Evolutionary conservation across 1,140 invertebrate species (phyloP).

Genomic region (Drosophila santomea): DNA sequence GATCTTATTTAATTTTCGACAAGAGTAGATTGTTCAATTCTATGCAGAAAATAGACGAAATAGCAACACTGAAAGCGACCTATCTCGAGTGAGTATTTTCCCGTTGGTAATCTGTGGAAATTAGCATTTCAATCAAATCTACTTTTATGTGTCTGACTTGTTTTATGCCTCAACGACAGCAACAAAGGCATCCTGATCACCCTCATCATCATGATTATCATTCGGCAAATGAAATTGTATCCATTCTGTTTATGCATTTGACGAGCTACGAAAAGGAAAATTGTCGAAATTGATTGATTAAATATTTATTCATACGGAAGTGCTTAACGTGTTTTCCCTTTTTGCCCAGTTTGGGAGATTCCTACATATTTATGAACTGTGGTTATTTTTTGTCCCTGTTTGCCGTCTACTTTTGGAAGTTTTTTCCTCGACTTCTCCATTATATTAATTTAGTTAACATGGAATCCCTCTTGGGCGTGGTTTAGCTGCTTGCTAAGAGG

Average conservation of each 20-base stretch:
- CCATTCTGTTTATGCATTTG: constrained; percentile 61
- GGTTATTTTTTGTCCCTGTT: not conserved
- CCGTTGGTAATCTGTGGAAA: constrained; percentile 52
- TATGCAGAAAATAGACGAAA: not conserved
- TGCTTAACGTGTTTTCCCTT: constrained; percentile 54
- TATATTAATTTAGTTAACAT: constrained; percentile 57
- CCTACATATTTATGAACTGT: constrained; percentile 53
- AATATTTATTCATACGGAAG: constrained; percentile 80
- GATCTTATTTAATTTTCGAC: too few relatives aligned
- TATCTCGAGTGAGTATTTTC: constrained; percentile 23
- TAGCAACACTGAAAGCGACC: not conserved
- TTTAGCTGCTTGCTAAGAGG: constrained; percentile 12
- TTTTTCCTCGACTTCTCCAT: constrained; percentile 4
- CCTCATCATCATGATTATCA: constrained; percentile 26
- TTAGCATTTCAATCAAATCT: constrained; percentile 82
- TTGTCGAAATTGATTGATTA: constrained; percentile 80
- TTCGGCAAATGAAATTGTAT: constrained; percentile 57
- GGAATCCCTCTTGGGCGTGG: constrained; percentile 23
- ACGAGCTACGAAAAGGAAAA: constrained; percentile 60
- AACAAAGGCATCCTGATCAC: constrained; percentile 34
- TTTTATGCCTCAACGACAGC: constrained; percentile 63
- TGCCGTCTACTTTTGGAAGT: too few relatives aligned
- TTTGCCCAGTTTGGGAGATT: constrained; percentile 2
- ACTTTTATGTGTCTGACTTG: constrained; percentile 78
- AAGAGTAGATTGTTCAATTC: too few relatives aligned